Percentiles rank a stretch among this genome's conserved stretches.
These are phyloP conservation scores for Venustaconcha ellipsiformis DNA, from an alignment of 1,140 invertebrate genomes.

Conservation along the genomic window DNA sequence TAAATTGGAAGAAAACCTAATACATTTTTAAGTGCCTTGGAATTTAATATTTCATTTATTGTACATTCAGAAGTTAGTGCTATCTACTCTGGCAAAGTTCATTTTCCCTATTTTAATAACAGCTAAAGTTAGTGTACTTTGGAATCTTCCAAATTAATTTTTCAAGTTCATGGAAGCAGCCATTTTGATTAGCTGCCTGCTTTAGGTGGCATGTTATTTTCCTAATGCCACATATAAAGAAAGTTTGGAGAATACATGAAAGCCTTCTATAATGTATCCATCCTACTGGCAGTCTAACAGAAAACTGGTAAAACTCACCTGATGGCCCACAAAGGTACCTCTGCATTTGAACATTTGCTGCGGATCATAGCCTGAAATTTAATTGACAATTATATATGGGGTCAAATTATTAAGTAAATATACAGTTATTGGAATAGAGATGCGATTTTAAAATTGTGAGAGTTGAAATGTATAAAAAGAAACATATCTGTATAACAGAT, in stretches of 20 bases:
- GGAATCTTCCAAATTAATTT: too few species aligned
- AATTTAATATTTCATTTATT: too few species aligned
- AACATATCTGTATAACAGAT: too few species aligned
- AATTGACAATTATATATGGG: background rate
- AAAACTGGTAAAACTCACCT: constrained; percentile 37
- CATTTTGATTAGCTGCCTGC: background rate
- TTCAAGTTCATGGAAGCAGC: background rate
- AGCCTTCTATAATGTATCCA: background rate
- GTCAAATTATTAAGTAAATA: background rate
- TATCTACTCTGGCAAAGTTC: background rate
- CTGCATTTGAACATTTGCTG: constrained; percentile 68
- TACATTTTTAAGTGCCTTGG: too few species aligned
- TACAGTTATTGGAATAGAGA: background rate
- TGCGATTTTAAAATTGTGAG: background rate
- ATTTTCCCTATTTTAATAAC: too few species aligned
- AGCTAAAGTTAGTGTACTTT: too few species aligned
- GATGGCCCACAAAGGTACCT: constrained; percentile 68
- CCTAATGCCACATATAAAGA: background rate
- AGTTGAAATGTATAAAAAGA: background rate
- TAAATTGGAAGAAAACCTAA: too few species aligned
- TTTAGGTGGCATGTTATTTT: background rate
- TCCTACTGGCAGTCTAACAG: background rate
- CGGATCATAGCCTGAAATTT: constrained; percentile 63
- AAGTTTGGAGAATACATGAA: background rate
- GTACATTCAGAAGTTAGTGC: too few species aligned